These are phyloP conservation scores for Zaprionus lineosus DNA, from an alignment of 2,888 invertebrate species.

Conservation along the genomic window DNA sequence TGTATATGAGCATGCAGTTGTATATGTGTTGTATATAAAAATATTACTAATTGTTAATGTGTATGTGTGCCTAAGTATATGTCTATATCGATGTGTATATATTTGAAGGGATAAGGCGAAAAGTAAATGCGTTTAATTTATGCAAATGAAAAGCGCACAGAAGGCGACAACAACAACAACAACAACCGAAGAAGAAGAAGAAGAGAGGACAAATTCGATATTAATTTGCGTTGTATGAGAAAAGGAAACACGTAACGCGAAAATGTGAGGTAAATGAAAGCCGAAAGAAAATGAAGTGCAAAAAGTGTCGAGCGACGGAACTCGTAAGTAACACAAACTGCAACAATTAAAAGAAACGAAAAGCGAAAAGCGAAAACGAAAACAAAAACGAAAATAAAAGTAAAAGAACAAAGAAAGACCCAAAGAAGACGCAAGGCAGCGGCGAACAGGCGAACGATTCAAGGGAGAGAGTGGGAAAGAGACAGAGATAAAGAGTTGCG, in stretches of 20 bases:
- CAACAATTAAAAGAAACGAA: slow-evolving; percentile 9
- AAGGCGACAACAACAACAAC: slow-evolving; percentile 31
- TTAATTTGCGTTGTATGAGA: slow-evolving; percentile 66
- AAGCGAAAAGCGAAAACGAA: slow-evolving; percentile 9
- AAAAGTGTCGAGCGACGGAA: slow-evolving; percentile 60
- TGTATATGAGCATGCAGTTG: not conserved
- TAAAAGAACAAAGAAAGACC: not conserved
- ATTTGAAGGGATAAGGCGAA: not conserved
- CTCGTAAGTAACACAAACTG: slow-evolving; percentile 6
- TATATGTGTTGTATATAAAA: too few relatives aligned
- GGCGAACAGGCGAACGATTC: too few relatives aligned
- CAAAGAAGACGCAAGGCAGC: too few relatives aligned
- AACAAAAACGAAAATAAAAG: not conserved
- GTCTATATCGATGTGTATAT: slow-evolving; percentile 3
- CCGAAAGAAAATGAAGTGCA: slow-evolving; percentile 64
- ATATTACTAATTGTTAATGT: too few relatives aligned
- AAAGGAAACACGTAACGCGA: slow-evolving; percentile 26
- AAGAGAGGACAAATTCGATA: slow-evolving; percentile 63
- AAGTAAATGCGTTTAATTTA: slow-evolving; percentile 45
- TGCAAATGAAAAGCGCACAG: slow-evolving; percentile 60
- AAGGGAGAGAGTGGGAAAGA: not conserved
- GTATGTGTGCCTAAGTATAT: slow-evolving; percentile 2
- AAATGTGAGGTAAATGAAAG: slow-evolving; percentile 15
- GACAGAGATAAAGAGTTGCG: too few relatives aligned
- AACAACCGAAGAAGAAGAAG: slow-evolving; percentile 27